Percentiles rank a stretch among this genome's conserved stretches.
phyloP scores from a whole-genome alignment of 23 tunicate genomes.

The Phallusia fumigata region DNA sequence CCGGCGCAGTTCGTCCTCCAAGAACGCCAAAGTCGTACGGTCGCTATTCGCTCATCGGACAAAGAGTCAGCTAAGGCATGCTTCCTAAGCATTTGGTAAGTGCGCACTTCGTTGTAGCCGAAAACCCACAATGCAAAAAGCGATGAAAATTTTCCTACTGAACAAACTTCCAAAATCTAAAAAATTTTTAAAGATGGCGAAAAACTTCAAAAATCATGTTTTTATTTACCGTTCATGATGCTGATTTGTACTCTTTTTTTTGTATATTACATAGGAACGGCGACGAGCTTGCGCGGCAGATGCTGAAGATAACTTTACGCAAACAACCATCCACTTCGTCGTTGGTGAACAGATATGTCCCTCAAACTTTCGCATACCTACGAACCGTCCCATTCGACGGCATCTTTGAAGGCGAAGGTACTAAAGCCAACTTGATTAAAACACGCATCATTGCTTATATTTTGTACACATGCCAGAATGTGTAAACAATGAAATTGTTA shows the following conservation, averaged over 20 bases:
- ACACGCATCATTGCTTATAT: no score
- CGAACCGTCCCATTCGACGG: constrained; percentile 56
- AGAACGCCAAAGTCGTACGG: constrained; percentile 33
- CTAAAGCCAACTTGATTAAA: no score
- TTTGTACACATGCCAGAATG: no score
- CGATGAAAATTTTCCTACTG: no score
- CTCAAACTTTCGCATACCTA: constrained; percentile 27
- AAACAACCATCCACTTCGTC: constrained; percentile 41
- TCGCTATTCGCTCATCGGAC: constrained; percentile 8
- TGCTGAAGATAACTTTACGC: constrained; percentile 46
- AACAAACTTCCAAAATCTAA: no score
- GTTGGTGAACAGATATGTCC: constrained; percentile 27
- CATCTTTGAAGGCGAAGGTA: constrained; percentile 80
- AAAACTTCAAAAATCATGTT: no score
- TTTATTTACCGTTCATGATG: no score
- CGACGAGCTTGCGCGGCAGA: constrained; percentile 63
- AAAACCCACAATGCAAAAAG: no score
- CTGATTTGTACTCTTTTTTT: no score
- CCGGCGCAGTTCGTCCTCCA: constrained; percentile 58
- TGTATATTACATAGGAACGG: constrained; percentile 73
- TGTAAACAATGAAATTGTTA: no score
- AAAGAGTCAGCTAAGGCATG: background rate
- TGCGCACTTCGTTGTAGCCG: background rate
- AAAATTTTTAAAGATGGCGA: no score
- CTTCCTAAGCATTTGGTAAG: background rate